Percentiles rank a stretch among this genome's conserved stretches.
These are phyloP conservation scores for Harpagus bidentatus DNA, from an alignment of 2,113 vertebrate genomes.

Conservation along the genomic window DNA sequence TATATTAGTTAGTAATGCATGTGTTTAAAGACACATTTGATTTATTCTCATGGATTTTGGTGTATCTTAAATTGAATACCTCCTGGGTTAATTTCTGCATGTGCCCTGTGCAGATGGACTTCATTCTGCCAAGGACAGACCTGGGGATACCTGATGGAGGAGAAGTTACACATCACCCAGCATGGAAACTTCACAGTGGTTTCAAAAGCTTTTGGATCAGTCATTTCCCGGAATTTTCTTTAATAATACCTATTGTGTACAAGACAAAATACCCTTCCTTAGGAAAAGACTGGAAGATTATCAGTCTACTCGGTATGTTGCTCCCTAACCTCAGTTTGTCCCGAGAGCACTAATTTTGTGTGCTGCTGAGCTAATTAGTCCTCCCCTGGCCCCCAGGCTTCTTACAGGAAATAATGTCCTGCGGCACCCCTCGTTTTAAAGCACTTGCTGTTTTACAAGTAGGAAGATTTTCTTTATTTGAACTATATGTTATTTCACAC, in stretches of 20 bases:
- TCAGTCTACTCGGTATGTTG: background rate
- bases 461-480: background rate
- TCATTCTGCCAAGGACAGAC: background rate
- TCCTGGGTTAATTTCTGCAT: background rate
- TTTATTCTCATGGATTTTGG: background rate
- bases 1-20: background rate
- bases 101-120: background rate
- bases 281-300: background rate
- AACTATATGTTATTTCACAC: background rate
- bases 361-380: background rate
- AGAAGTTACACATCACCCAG: background rate
- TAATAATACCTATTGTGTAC: background rate
- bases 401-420: background rate
- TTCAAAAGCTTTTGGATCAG: background rate
- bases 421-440: background rate
- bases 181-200: background rate
- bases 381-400: background rate
- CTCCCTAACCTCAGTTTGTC: background rate
- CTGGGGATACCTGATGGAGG: background rate
- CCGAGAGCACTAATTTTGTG: background rate
- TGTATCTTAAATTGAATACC: background rate
- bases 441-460: background rate
- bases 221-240: background rate
- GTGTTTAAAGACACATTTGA: accelerated
- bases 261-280: background rate